Base-by-base conservation (phyloP, 2,888 invertebrate genomes). In the Heliconius hortense region DNA sequence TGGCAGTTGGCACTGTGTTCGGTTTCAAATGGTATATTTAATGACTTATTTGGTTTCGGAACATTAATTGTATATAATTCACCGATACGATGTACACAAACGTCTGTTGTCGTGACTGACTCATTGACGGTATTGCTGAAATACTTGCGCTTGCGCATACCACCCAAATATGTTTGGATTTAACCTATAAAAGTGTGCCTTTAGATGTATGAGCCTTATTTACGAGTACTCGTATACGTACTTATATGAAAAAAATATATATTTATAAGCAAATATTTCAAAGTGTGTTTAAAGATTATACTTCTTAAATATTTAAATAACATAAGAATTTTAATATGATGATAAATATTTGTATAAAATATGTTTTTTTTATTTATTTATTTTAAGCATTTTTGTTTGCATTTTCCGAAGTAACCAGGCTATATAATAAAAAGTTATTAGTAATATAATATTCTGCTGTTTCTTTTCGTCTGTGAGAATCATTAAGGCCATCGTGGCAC, bases 91-190 rank as follows among this genome's bases (percentile, higher is more conserved):
- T 13, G 28, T 31, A 69, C 11, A 26, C 53, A 48, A 68, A 4
- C 21, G 53, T 53, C 48, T 28, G 53, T 31, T 21, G 13, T 69
- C 68, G 31, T 69, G 68, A 69, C 53, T 56, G 28, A 69, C 31
- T 69, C 53, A 69, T 69, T 69, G 31, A 69, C 53, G 53, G 68
- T 28, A 53, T 69, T 69, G 53, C 53, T 31, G 68, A 69, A 67
- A 48, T 53, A 0, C n/a, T 24, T 69, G 31, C 68, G 53, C n/a
- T 31, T 53, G 31, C 8, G 35, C 31, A 53, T 15, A 24, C 8
- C 53, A 53, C n/a, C n/a, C 4, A n/a, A 31, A 69, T 48, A 56
- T n/a, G 7, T 68, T 31, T 68, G 4, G 48, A 28, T 28, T 48
- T 18, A 43, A 48, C 5, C 48, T 43, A 18, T 24, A 67, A 18